Conservation (phyloP, 2,113 vertebrate species). For the Zosterops japonicus region DNA sequence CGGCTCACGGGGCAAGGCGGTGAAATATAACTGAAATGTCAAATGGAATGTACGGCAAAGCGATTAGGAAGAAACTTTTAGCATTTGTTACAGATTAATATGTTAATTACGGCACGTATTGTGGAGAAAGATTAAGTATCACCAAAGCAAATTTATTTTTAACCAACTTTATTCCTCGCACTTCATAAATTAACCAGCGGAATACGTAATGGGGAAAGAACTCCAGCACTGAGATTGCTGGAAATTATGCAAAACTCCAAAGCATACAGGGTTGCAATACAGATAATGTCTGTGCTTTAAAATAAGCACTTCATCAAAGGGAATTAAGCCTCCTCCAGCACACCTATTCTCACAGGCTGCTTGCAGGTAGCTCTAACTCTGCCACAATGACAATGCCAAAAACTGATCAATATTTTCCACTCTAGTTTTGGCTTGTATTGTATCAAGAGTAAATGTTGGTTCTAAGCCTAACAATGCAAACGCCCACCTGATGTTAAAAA, state of each 20-base stretch:
- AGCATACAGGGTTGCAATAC: neutral
- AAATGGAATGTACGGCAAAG: conserved; percentile 47
- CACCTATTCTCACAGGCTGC: neutral
- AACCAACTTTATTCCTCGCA: conserved; percentile 58
- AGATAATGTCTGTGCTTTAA: conserved; percentile 49
- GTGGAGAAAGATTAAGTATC: conserved; percentile 63
- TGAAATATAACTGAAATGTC: conserved; percentile 57
- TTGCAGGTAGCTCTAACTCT: neutral
- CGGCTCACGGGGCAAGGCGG: neutral
- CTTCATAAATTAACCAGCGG: conserved; percentile 61
- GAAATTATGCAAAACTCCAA: conserved; percentile 62
- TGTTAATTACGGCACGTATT: conserved; percentile 63
- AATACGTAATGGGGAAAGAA: conserved; percentile 40
- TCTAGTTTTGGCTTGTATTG: neutral
- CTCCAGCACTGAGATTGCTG: conserved; percentile 8
- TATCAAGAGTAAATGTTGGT: neutral
- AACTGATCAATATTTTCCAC: neutral
- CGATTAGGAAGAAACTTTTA: conserved; percentile 57
- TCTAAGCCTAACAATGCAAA: neutral
- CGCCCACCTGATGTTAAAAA: neutral
- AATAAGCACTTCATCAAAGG: conserved; percentile 46
- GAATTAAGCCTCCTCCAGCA: neutral
- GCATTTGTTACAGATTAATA: conserved; percentile 70
- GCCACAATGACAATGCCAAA: neutral
- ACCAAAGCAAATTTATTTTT: conserved; percentile 72